Conservation (phyloP, 2,113 vertebrate species). For the Furnarius figulus region DNA sequence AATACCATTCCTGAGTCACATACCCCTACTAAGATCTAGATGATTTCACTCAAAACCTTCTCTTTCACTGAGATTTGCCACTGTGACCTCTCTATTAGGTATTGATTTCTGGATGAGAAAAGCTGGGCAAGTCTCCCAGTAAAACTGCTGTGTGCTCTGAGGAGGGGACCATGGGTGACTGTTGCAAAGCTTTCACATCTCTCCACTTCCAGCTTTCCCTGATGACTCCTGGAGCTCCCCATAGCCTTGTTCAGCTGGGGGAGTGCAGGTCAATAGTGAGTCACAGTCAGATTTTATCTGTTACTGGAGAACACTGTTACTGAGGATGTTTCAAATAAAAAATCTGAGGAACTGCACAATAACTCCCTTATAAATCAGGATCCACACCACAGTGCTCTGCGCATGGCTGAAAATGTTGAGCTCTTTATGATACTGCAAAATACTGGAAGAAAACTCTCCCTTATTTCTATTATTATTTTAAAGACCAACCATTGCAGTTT, state of each 20-base stretch:
- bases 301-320: background rate
- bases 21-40: background rate
- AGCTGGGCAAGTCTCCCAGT: background rate
- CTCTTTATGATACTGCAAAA: background rate
- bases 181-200: background rate
- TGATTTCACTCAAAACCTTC: background rate
- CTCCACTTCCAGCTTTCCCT: background rate
- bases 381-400: background rate
- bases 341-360: background rate
- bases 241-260: background rate
- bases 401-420: background rate
- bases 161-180: background rate
- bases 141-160: background rate
- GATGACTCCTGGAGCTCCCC: rapidly evolving
- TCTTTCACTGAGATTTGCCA: background rate
- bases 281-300: background rate
- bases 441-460: background rate
- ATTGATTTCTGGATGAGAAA: background rate
- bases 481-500: background rate
- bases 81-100: background rate
- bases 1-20: background rate
- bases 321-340: background rate
- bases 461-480: background rate
- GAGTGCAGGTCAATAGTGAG: background rate
- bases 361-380: background rate